Evolutionary conservation across 2,888 invertebrate genomes (phyloP).

Genomic region (Carpatolechia fugitivella): DNA sequence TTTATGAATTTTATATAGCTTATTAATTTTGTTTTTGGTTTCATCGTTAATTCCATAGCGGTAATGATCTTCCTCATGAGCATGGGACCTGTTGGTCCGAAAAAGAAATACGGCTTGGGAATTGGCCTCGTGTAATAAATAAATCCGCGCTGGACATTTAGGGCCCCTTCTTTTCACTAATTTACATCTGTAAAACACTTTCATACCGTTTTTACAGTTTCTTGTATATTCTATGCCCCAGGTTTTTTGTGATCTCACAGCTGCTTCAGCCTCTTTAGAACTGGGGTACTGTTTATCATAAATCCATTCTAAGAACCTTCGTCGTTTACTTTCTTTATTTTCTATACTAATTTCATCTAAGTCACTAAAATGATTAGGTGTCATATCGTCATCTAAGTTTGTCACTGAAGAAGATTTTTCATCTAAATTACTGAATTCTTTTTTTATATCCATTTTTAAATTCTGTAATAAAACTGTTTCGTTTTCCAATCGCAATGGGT

Average conservation of each 20-base stretch:
- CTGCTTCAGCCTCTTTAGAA: neutral
- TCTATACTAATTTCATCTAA: neutral
- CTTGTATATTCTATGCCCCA: neutral
- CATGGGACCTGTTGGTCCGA: neutral
- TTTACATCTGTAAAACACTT: neutral
- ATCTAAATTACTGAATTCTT: neutral
- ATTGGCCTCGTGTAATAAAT: neutral
- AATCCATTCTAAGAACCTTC: neutral
- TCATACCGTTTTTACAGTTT: neutral
- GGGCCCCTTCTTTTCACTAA: neutral
- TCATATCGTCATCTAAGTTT: too few relatives aligned
- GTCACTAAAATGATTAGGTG: too few relatives aligned
- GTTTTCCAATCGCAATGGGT: neutral
- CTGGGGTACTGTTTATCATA: neutral
- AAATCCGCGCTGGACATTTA: neutral
- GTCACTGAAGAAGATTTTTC: neutral
- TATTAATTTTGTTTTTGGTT: too few relatives aligned
- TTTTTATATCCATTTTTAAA: too few relatives aligned
- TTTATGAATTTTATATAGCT: too few relatives aligned
- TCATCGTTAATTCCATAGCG: too few relatives aligned
- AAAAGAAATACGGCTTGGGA: neutral
- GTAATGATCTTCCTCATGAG: neutral
- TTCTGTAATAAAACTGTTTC: too few relatives aligned
- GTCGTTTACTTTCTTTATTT: neutral
- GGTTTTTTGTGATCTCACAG: neutral